A percentile compares a stretch with the other conserved stretches of the same genome.
Conservation (phyloP, 2,113 vertebrate genomes). For the Okapia johnstoni region DNA sequence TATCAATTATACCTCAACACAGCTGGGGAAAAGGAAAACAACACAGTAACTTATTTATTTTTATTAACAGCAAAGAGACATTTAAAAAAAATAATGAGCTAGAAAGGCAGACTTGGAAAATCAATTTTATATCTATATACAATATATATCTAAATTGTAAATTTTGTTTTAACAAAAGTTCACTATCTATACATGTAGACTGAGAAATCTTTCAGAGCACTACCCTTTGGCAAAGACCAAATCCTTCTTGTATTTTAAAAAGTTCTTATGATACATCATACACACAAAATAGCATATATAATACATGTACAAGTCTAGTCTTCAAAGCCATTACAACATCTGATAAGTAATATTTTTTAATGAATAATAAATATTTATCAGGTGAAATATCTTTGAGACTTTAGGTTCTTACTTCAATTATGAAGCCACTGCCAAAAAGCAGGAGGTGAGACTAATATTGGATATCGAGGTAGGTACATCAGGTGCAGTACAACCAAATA, state of each 20-base stretch:
- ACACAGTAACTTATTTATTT: not conserved
- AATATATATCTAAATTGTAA: not conserved
- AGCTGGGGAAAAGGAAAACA: not conserved
- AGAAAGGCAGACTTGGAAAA: not conserved
- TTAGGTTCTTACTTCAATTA: not conserved
- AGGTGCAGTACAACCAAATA: not conserved
- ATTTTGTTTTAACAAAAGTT: constrained; percentile 22
- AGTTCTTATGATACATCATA: not conserved
- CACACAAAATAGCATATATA: not conserved
- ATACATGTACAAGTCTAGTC: not conserved
- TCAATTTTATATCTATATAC: not conserved
- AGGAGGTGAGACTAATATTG: not conserved
- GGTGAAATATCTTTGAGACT: constrained; percentile 16
- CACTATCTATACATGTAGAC: not conserved
- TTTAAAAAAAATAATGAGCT: not conserved
- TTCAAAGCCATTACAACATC: not conserved
- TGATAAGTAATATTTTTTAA: not conserved
- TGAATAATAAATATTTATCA: constrained; percentile 31
- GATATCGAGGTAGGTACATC: not conserved
- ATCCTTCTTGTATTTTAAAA: not conserved
- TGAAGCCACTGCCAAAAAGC: not conserved
- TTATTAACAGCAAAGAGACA: not conserved
- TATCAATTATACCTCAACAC: not conserved
- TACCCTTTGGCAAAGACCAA: constrained; percentile 9
- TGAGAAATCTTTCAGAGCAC: not conserved